Base-by-base conservation (phyloP, 2,113 vertebrate species). In the Pimephales promelas region DNA sequence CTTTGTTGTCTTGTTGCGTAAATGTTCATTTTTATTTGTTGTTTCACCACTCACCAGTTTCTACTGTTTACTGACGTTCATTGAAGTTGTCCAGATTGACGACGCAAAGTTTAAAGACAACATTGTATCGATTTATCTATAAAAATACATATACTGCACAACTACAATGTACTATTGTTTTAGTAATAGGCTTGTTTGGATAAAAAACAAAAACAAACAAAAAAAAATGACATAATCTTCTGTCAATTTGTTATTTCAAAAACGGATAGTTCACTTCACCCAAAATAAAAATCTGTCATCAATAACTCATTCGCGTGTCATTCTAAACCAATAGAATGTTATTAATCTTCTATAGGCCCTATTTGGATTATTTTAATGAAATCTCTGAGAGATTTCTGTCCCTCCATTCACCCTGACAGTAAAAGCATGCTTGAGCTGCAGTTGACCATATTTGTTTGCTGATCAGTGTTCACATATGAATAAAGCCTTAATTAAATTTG, bases 21-120 rank as follows among this genome's bases (percentile, higher is more conserved):
- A 26, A 73, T 49, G 43, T 10, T 49, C 3, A 2, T 9, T 62
- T 43, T 1, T 10, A n/a, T 28, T 28, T 52, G 61, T 26, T 66
- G 62, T 24, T 78, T 40, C 31, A 31, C 61, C 43, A 24, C 70
- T 40, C 31, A 31, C 61, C 43, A 24, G 62, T 84, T 84, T 79
- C 83, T 22, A 49, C n/a, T 78, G 82, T 78, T 78, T 52, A 79
- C 16, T 79, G 57, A 79, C 2, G 13, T 10, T 26, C 6, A 10
- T 43, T 18, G 20, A 61, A 18, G n/a, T 18, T 43, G 36, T 61
- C 54, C 22, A 7, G 18, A 57, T 47, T 28, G 45, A 47, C 45
- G 11, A n/a, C 20, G 36, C 28, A 20, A 16, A 20, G 18, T 18
- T 31, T 13, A 76, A 76, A 10, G 18, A n/a, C 4, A 36, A 43